Base-by-base conservation (phyloP, 2,113 vertebrate genomes). In the Sigmodon hispidus region DNA sequence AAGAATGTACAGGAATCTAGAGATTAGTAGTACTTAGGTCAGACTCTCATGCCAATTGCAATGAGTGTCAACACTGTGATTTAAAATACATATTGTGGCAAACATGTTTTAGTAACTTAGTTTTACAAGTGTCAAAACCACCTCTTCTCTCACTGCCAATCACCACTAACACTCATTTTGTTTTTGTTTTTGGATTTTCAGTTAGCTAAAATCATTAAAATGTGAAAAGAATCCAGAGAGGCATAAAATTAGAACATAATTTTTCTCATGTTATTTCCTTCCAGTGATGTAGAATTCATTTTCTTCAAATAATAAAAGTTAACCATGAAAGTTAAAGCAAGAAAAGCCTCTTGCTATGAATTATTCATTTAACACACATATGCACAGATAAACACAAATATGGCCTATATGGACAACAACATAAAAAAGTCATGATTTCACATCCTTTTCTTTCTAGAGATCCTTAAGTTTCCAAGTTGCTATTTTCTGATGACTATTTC, bases 401-500 rank as follows among this genome's bases (percentile, higher is more conserved):
- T 16, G 50, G 5, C 29, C 5, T 12, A 63, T 65, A 87, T 11
- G 69, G 12, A 5, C 85, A 92, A 93, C 10, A 91, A 69, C 17
- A 81, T 75, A 77, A 6, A 50, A 55, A 70, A 67, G n/a, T 29
- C 57, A 43, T 65, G 57, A 6, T 81, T 75, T 76, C 31, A 57
- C 79, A 94, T 94, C 31, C 79, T 3, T 70, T 22, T 3, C 16
- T 94, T 94, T 88, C n/a, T 70, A 52, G 61, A 91, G 31, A 84
- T 9, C 19, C 55, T 50, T 59, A 90, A 29, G 13, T 55, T 75
- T 65, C 5, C 12, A 87, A 29, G 67, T 6, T 19, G 29, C 1
- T 84, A 7, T 15, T 85, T 90, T 96, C 45, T 84, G 24, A 89
- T 93, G 52, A 95, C 91, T 86, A 2, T 85, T 24, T 86, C 10